A percentile compares a stretch with the other conserved stretches of the same genome.
Evolutionary conservation across 2,113 vertebrate species (phyloP).

Genomic region (Eretmochelys imbricata): DNA sequence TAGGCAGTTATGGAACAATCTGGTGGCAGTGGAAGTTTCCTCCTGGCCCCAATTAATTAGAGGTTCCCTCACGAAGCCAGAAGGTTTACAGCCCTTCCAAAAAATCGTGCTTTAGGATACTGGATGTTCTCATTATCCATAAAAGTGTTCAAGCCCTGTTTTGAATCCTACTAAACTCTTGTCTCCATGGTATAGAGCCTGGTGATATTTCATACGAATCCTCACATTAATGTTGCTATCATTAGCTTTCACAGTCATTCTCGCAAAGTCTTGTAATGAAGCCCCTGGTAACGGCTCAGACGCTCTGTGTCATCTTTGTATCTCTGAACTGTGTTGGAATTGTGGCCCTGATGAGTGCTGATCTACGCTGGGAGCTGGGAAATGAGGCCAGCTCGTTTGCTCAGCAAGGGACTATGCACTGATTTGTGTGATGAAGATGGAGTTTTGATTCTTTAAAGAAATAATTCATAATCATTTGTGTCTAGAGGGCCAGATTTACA

Average conservation of each 20-base stretch:
- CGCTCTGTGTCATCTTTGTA: background rate
- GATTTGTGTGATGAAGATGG: background rate
- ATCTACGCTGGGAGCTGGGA: background rate
- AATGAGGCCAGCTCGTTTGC: slow-evolving; percentile 3
- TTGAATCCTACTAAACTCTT: background rate
- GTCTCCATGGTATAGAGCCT: background rate
- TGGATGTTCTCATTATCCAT: background rate
- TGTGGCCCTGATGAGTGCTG: background rate
- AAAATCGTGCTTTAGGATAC: background rate
- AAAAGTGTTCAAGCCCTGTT: background rate
- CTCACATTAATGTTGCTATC: background rate
- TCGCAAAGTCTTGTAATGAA: background rate
- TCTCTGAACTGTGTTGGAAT: background rate
- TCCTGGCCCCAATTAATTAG: background rate
- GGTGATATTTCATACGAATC: background rate
- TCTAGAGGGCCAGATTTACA: background rate
- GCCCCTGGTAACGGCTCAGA: background rate
- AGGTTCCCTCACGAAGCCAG: background rate
- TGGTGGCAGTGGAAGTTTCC: background rate
- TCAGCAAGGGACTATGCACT: background rate
- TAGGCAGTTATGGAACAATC: background rate
- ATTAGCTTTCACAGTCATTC: background rate
- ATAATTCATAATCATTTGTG: background rate
- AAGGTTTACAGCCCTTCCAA: background rate
- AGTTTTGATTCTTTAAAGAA: background rate